Conservation (phyloP, 2,797 vertebrate genomes). For the Enteromius thamalakanensis region DNA sequence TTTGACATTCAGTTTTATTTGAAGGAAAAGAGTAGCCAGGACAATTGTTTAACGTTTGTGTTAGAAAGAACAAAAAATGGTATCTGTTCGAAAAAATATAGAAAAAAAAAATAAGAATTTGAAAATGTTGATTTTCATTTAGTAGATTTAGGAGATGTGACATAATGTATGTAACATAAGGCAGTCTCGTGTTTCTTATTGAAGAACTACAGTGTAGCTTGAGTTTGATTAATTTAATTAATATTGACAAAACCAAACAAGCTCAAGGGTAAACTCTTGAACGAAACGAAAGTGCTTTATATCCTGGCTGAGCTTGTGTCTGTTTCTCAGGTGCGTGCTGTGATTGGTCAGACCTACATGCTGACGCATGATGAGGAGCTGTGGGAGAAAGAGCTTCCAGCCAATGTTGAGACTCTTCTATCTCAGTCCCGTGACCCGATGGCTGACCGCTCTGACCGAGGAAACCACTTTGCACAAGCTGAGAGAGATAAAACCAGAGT, state of each 20-base stretch:
- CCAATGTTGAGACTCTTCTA: slow-evolving; percentile 82
- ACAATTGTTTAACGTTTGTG: neutral
- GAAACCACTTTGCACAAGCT: fast-evolving
- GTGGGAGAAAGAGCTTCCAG: slow-evolving; percentile 86
- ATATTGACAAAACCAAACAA: slow-evolving; percentile 1
- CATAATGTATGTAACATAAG: neutral
- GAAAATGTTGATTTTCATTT: neutral
- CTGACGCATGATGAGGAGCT: slow-evolving; percentile 88
- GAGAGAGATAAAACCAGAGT: slow-evolving; percentile 72
- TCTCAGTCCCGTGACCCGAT: slow-evolving; percentile 75
- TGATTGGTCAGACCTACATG: slow-evolving; percentile 90
- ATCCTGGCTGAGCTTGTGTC: neutral
- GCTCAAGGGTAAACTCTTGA: neutral
- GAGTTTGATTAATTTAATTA: neutral
- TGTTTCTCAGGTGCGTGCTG: slow-evolving; percentile 81
- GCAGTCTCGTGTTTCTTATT: neutral
- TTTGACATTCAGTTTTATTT: neutral
- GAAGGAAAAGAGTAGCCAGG: neutral
- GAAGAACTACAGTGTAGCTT: neutral
- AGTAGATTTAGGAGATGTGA: neutral
- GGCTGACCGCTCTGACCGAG: slow-evolving; percentile 75
- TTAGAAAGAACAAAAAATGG: neutral
- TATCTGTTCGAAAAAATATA: neutral
- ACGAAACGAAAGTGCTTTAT: neutral
- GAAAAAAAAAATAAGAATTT: neutral